A percentile compares a stretch with the other conserved stretches of the same genome.
phyloP scores from a whole-genome alignment of 2,888 invertebrate species.

The Monopis laevigella region DNA sequence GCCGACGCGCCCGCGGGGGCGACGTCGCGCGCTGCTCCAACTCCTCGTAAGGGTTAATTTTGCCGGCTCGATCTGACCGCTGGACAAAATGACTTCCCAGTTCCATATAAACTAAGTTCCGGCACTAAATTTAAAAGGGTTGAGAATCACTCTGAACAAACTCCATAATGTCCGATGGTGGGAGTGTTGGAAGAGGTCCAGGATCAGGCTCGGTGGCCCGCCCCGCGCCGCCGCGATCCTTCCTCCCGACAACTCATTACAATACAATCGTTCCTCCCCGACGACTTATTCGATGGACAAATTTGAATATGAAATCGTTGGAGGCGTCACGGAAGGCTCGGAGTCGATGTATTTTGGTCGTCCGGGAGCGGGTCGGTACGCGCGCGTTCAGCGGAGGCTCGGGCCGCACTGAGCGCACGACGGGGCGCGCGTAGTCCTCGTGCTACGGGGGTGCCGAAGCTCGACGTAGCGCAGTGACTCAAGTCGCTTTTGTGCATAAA shows the following conservation, averaged over 20 bases:
- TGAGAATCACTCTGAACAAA: conserved; percentile 30
- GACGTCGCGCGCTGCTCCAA: conserved; percentile 45
- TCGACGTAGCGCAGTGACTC: too few relatives aligned
- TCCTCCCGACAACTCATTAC: conserved; percentile 29
- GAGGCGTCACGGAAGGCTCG: conserved; percentile 31
- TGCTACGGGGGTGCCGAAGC: conserved; percentile 57
- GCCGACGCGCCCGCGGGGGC: conserved; percentile 53
- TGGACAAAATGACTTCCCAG: conserved; percentile 38
- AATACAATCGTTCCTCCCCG: conserved; percentile 37
- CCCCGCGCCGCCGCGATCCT: conserved; percentile 16
- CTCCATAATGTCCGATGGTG: conserved; percentile 28
- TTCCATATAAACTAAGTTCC: conserved; percentile 24
- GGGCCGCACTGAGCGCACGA: conserved; percentile 29
- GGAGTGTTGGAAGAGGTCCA: neutral
- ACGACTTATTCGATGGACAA: conserved; percentile 37
- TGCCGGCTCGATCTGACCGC: conserved; percentile 34
- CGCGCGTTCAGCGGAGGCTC: conserved; percentile 18
- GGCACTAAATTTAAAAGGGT: conserved; percentile 20
- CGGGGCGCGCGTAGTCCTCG: conserved; percentile 18
- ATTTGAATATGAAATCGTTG: conserved; percentile 40
- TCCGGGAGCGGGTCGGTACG: neutral
- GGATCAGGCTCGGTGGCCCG: neutral
- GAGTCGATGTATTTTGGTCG: conserved; percentile 5
- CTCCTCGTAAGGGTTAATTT: conserved; percentile 59
- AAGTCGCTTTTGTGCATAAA: too few relatives aligned